Conservation (phyloP, 2,888 invertebrate genomes). For the Pheosia tremula region DNA sequence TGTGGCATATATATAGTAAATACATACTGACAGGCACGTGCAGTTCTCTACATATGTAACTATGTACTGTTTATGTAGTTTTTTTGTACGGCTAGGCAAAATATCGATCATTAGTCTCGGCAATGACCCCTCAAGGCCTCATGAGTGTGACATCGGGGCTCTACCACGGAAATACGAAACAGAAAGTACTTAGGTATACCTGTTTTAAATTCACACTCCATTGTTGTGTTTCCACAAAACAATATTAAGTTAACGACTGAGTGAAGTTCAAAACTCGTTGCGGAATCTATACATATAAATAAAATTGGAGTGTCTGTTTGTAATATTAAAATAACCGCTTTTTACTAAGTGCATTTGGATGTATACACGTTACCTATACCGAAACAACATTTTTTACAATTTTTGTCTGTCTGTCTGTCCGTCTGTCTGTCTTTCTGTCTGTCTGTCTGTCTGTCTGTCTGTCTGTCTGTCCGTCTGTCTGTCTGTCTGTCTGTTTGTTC, state of each 20-base stretch:
- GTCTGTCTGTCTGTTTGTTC: too few species aligned
- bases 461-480: too few species aligned
- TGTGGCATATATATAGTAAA: too few species aligned
- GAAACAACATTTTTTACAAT: too few species aligned
- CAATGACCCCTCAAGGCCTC: slow-evolving; percentile 71
- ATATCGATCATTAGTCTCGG: slow-evolving; percentile 65
- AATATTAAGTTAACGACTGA: background rate
- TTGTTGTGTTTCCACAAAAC: slow-evolving; percentile 3
- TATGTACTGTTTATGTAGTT: slow-evolving; percentile 30
- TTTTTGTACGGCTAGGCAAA: slow-evolving; percentile 54
- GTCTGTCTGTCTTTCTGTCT: too few species aligned
- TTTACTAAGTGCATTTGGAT: too few species aligned
- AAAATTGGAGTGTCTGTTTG: too few species aligned
- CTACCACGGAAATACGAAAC: background rate
- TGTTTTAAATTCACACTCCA: slow-evolving; percentile 6
- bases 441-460: too few species aligned
- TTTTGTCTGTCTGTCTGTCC: too few species aligned
- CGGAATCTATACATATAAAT: too few species aligned
- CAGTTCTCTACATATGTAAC: slow-evolving; percentile 10
- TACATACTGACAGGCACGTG: background rate
- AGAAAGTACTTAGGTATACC: background rate
- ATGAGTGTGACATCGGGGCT: slow-evolving; percentile 26
- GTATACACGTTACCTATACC: too few species aligned
- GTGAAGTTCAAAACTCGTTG: background rate
- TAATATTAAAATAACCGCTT: too few species aligned